Base-by-base conservation (phyloP, 2,797 vertebrate species). In the Falco novaeseelandiae region DNA sequence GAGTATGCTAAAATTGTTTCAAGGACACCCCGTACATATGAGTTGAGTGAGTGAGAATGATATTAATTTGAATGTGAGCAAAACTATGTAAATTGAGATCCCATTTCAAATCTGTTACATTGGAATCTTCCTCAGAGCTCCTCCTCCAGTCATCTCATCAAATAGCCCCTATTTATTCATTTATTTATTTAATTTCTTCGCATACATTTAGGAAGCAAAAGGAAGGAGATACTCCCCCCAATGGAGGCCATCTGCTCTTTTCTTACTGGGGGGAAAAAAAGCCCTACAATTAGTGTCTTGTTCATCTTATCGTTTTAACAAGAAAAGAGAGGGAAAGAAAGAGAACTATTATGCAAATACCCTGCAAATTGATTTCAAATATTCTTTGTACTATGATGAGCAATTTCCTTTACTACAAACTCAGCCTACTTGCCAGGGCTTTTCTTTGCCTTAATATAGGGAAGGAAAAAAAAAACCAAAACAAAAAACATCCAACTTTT, bases 281-380 rank as follows among this genome's bases (percentile, higher is more conserved):
- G 42, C 95, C 97, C 98, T 98, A 97, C 94, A 98, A 98, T 98
- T 98, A 98, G 96, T 92, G 96, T 97, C 97, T 98, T 96, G 97
- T 97, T 98, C 95, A 92, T 98, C 94, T 97, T 98, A 97, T 97
- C 87, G 63, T 96, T 97, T 79, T 93, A 81, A 76, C 17, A 80
- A 52, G 88, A 95, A 91, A n/a, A 84, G 2, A 46, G 40, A 58
- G 38, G 4, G 79, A 59, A 72, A 86, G 78, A 94, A 93, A 97
- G 89, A 93, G 89, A 97, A 97, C 97, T 97, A 98, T 98, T 98
- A 98, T 98, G 98, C 98, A 98, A 98, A 98, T 98, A 97, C 81
- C 96, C 96, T 97, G 97, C 97, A 98, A 98, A 98, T 98, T 98
- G 72, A 91, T 98, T 98, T 98, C 96, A 93, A 98, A 98, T 97